Evolutionary conservation across 2,888 invertebrate species (phyloP).

Genomic region (Himalopsyche anomala): DNA sequence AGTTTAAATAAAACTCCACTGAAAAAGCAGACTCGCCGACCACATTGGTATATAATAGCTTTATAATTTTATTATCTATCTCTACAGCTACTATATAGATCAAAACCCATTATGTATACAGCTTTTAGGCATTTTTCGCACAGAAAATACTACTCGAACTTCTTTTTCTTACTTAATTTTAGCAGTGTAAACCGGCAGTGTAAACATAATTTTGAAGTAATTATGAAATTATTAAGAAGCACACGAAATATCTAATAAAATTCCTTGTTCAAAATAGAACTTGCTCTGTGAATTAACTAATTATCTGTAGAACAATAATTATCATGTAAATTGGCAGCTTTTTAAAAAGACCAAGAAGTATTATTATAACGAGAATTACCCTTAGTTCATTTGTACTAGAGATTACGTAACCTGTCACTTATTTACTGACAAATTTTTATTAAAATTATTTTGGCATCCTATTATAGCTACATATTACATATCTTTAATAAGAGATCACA

Average conservation of each 20-base stretch:
- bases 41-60: background rate
- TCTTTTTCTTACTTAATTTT: background rate
- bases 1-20: too few relatives aligned
- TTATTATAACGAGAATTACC: conserved; percentile 46
- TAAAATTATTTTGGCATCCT: conserved; percentile 35
- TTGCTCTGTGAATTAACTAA: conserved; percentile 3
- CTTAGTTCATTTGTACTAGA: conserved; percentile 50
- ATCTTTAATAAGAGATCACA: conserved; percentile 45
- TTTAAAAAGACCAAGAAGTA: conserved; percentile 6
- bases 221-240: background rate
- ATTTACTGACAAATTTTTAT: conserved; percentile 11
- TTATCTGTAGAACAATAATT: conserved; percentile 1
- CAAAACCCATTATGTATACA: conserved; percentile 1
- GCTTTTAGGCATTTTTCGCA: background rate
- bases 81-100: conserved; percentile 16
- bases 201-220: background rate
- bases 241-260: background rate
- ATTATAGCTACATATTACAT: background rate
- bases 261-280: background rate
- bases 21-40: background rate
- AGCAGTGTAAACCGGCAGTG: background rate
- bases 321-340: conserved; percentile 9
- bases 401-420: conserved; percentile 35
- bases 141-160: background rate
- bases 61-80: conserved; percentile 6